These are phyloP conservation scores for Bellardia pandia DNA, from an alignment of 2,888 invertebrate genomes.

Conservation along the genomic window DNA sequence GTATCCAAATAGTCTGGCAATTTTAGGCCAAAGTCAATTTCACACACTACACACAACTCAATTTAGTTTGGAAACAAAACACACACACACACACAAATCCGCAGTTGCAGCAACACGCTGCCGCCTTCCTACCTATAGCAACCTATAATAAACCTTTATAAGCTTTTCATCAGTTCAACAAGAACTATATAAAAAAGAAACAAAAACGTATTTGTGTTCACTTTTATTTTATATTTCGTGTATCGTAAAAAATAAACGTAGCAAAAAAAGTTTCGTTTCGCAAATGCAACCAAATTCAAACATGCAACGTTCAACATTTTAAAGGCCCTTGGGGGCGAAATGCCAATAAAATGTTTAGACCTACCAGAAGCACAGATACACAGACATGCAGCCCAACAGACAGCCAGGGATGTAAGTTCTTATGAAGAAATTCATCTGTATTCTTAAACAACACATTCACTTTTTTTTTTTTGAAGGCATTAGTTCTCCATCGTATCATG, in stretches of 20 bases:
- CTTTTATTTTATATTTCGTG: slow-evolving; percentile 74
- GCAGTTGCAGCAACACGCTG: background rate
- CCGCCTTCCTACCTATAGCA: background rate
- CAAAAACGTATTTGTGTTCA: slow-evolving; percentile 29
- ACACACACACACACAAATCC: background rate
- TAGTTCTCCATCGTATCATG: background rate
- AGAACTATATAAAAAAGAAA: background rate
- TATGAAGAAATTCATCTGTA: slow-evolving; percentile 42
- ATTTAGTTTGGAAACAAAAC: slow-evolving; percentile 38
- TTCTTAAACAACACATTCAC: slow-evolving; percentile 26
- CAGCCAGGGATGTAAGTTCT: slow-evolving; percentile 28
- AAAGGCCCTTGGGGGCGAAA: slow-evolving; percentile 75
- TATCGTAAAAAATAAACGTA: slow-evolving; percentile 63
- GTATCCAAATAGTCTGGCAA: slow-evolving; percentile 74
- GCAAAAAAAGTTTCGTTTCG: slow-evolving; percentile 76
- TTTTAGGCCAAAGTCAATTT: slow-evolving; percentile 60
- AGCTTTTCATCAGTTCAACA: slow-evolving; percentile 45
- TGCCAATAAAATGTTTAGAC: slow-evolving; percentile 76
- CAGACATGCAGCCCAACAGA: slow-evolving; percentile 32
- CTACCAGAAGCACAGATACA: slow-evolving; percentile 74
- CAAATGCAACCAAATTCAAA: slow-evolving; percentile 57
- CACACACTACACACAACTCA: slow-evolving; percentile 65
- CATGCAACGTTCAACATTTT: slow-evolving; percentile 70
- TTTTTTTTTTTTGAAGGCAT: slow-evolving; percentile 14
- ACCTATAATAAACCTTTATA: slow-evolving; percentile 2